Conservation (phyloP, 2,797 vertebrate genomes). For the Parambassis ranga region DNA sequence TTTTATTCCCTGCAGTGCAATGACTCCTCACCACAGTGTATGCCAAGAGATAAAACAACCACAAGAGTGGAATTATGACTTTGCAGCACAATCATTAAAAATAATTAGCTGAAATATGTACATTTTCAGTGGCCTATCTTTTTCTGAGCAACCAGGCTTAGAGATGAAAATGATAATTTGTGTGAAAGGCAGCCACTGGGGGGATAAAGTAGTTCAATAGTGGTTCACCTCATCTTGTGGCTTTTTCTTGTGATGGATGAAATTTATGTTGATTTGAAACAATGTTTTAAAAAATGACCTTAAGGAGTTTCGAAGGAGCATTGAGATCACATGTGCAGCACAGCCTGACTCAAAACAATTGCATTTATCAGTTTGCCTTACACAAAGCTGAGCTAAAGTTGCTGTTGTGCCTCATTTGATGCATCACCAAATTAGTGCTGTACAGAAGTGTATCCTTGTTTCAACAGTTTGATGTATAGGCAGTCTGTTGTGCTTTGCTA, state of each 20-base stretch:
- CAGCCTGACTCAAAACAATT: background rate
- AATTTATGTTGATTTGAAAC: slow-evolving; percentile 6
- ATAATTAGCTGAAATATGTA: too few species aligned
- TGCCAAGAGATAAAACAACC: too few species aligned
- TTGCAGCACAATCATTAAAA: too few species aligned
- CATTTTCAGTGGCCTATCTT: too few species aligned
- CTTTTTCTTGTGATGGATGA: background rate
- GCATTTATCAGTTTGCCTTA: background rate
- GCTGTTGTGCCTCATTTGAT: slow-evolving; percentile 12
- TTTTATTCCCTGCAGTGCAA: background rate
- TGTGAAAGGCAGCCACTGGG: too few species aligned
- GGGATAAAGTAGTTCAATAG: too few species aligned
- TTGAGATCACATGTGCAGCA: background rate
- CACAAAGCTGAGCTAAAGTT: background rate
- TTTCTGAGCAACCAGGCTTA: too few species aligned
- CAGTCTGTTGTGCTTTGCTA: background rate
- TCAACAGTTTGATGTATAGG: slow-evolving; percentile 9
- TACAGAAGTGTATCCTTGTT: slow-evolving; percentile 17
- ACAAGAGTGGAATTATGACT: too few species aligned
- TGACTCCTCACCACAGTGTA: background rate
- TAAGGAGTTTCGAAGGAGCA: background rate
- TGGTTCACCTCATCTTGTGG: too few species aligned
- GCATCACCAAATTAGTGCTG: slow-evolving; percentile 18
- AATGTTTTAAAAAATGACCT: background rate
- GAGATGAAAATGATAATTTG: too few species aligned